A percentile compares a stretch with the other conserved stretches of the same genome.
Conservation (phyloP, 2,888 invertebrate genomes). For the Stomorhina lunata region DNA sequence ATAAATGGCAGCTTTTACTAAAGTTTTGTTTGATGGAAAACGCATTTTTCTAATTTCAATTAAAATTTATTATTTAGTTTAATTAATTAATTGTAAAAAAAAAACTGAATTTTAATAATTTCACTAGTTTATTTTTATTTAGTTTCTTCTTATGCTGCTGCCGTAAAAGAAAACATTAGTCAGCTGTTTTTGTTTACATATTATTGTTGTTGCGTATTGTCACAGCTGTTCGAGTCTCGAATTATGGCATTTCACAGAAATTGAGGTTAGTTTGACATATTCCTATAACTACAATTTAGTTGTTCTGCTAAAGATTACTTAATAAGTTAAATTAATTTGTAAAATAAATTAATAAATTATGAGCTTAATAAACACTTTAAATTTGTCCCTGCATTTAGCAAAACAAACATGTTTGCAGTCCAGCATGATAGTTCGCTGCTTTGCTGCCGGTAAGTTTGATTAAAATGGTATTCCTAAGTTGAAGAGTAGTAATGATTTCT, state of each 20-base stretch:
- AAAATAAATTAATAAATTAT: constrained; percentile 34
- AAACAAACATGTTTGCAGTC: constrained; percentile 14
- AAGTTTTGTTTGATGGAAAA: constrained; percentile 80
- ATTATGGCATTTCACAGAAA: constrained; percentile 32
- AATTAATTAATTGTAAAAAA: no score
- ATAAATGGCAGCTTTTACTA: constrained; percentile 84
- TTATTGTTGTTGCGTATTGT: neutral
- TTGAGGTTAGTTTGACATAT: constrained; percentile 42
- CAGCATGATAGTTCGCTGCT: constrained; percentile 3
- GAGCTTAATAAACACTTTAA: constrained; percentile 35
- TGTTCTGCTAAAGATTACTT: neutral
- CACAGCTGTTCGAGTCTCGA: constrained; percentile 40
- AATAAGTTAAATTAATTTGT: neutral
- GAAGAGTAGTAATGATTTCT: neutral
- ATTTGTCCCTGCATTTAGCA: constrained; percentile 8
- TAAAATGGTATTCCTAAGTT: no score
- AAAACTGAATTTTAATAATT: neutral
- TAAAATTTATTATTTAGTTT: no score
- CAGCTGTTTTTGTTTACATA: constrained; percentile 29
- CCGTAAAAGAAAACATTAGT: neutral
- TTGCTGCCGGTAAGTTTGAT: constrained; percentile 39
- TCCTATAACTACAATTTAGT: neutral
- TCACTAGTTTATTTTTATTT: neutral
- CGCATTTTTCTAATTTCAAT: constrained; percentile 68
- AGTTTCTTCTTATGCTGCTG: neutral